Evolutionary conservation across 92 coral and sea anemone species (phyloP).

Genomic region (Blastomussa wellsi): DNA sequence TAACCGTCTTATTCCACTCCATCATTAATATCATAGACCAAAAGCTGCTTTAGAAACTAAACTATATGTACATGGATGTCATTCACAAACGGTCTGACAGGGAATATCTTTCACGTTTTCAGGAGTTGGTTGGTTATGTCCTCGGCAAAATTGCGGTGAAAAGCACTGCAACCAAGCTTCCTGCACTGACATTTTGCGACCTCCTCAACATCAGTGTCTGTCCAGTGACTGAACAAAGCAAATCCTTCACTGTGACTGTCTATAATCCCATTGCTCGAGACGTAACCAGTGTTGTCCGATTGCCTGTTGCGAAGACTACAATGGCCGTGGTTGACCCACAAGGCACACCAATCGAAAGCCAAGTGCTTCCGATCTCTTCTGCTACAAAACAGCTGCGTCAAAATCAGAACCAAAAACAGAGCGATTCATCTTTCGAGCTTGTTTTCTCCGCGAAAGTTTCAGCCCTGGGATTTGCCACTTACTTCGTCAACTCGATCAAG

Average conservation of each 20-base stretch:
- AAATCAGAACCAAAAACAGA: slow-evolving; percentile 52
- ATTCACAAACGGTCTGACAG: too few species aligned
- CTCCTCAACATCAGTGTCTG: slow-evolving; percentile 92
- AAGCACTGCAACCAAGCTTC: slow-evolving; percentile 47
- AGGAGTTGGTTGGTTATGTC: slow-evolving; percentile 73
- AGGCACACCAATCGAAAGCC: slow-evolving; percentile 65
- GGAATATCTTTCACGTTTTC: not conserved
- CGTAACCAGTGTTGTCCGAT: slow-evolving; percentile 51
- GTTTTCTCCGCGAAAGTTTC: slow-evolving; percentile 69
- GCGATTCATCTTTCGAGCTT: slow-evolving; percentile 73
- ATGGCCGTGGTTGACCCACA: slow-evolving; percentile 73
- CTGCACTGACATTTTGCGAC: slow-evolving; percentile 75
- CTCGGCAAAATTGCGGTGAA: slow-evolving; percentile 65
- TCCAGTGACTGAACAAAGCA: slow-evolving; percentile 67
- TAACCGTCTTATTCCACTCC: too few species aligned
- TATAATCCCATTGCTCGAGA: slow-evolving; percentile 88
- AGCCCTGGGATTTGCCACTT: slow-evolving; percentile 83
- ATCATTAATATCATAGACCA: too few species aligned
- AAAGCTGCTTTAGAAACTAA: too few species aligned
- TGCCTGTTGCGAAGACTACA: slow-evolving; percentile 67
- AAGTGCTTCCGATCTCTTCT: slow-evolving; percentile 67
- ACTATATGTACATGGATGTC: too few species aligned
- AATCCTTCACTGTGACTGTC: slow-evolving; percentile 77
- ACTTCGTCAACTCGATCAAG: slow-evolving; percentile 68
- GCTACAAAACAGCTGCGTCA: slow-evolving; percentile 70